Evolutionary conservation across 1,140 invertebrate genomes (phyloP).

Genomic region (Anastatus disparis): DNA sequence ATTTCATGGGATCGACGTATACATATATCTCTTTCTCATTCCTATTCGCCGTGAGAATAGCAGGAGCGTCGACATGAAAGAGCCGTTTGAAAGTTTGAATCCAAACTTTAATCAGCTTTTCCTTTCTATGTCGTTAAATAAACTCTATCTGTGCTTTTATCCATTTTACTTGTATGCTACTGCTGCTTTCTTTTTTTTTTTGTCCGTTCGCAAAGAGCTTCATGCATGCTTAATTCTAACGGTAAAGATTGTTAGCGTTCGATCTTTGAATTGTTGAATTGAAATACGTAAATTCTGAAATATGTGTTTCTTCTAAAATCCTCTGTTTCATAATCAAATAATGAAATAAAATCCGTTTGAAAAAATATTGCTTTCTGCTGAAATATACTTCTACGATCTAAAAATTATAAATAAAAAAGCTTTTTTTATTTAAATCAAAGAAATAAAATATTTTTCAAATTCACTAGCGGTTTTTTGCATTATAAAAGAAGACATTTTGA

Average conservation of each 20-base stretch:
- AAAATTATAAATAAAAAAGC: no score
- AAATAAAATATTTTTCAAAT: no score
- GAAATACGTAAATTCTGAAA: neutral
- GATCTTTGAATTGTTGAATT: neutral
- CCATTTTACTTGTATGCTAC: no score
- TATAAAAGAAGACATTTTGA: no score
- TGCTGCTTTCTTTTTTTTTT: no score
- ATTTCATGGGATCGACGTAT: neutral
- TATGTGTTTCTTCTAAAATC: neutral
- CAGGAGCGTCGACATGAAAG: conserved; percentile 11
- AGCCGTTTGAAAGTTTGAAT: conserved; percentile 10
- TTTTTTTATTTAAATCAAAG: no score
- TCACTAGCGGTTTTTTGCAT: no score
- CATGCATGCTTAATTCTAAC: neutral
- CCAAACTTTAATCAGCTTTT: conserved; percentile 16
- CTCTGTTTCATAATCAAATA: neutral
- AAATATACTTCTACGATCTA: no score
- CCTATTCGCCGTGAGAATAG: no score
- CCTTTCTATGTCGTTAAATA: neutral
- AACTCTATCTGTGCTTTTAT: conserved; percentile 2
- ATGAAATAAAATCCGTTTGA: no score
- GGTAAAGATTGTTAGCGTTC: neutral
- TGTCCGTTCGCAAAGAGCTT: neutral
- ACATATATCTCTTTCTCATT: neutral
- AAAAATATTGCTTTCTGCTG: no score